Evolutionary conservation across 1,140 invertebrate genomes (phyloP).

Genomic region (Dermatophagoides farinae): DNA sequence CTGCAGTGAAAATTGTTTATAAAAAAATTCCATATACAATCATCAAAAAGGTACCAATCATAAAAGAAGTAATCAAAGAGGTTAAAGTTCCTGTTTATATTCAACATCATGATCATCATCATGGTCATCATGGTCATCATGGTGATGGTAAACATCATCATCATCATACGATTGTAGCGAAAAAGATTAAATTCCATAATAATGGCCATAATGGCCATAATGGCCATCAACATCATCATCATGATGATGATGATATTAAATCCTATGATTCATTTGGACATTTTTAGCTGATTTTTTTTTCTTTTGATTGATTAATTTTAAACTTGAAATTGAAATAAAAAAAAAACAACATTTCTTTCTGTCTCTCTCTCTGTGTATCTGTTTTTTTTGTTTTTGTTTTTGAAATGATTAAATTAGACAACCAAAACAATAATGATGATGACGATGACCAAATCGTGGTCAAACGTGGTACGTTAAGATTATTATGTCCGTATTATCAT

Average conservation of each 20-base stretch:
- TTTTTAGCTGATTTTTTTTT: not conserved
- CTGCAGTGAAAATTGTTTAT: not conserved
- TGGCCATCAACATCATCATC: not conserved
- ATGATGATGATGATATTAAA: no score
- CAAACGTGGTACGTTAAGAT: no score
- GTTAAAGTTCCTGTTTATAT: constrained; percentile 4
- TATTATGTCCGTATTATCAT: no score
- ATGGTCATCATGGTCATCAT: not conserved
- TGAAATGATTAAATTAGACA: no score
- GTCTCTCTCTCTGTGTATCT: no score
- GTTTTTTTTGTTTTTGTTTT: no score
- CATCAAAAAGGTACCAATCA: not conserved
- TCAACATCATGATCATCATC: not conserved
- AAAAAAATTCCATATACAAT: not conserved
- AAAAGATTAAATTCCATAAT: not conserved
- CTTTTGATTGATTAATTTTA: not conserved
- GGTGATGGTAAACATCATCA: not conserved
- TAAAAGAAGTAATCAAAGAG: not conserved
- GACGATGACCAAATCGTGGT: no score
- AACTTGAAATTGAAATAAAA: no score
- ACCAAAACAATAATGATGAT: no score
- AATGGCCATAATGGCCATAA: not conserved
- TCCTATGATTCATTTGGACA: not conserved
- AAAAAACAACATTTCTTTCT: no score
- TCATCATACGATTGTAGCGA: not conserved